Conservation (phyloP, 2,888 invertebrate genomes). For the Meta bourneti region DNA sequence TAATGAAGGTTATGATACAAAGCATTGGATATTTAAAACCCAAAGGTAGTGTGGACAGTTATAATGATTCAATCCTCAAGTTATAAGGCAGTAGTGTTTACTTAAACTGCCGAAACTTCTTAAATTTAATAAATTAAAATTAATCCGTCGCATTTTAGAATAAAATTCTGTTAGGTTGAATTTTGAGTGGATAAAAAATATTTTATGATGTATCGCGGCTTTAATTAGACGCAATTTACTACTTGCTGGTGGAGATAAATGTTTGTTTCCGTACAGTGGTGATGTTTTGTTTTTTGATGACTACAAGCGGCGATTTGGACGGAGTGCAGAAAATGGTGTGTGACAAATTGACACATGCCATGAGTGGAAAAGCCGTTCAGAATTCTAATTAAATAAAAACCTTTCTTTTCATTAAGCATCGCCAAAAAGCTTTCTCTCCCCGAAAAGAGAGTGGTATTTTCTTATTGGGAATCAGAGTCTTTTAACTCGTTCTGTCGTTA, state of each 20-base stretch:
- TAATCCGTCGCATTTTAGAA: too few relatives aligned
- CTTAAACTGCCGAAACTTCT: too few relatives aligned
- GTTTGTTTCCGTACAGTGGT: not conserved
- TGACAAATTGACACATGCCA: not conserved
- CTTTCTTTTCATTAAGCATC: constrained; percentile 1
- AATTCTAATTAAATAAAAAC: constrained; percentile 4
- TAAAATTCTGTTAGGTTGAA: not conserved
- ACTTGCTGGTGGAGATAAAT: not conserved
- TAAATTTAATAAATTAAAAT: too few relatives aligned
- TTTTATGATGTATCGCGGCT: not conserved
- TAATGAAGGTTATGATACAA: too few relatives aligned
- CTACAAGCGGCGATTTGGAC: not conserved
- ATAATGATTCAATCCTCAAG: too few relatives aligned
- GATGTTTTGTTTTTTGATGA: not conserved
- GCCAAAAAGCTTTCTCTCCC: not conserved
- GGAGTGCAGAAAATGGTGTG: not conserved
- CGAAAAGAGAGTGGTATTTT: constrained; percentile 13
- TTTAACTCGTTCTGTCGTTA: constrained; percentile 65
- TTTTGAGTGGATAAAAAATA: not conserved
- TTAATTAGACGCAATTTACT: not conserved
- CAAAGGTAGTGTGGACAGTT: too few relatives aligned
- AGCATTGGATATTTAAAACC: too few relatives aligned
- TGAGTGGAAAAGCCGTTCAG: constrained; percentile 1
- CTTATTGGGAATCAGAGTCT: constrained; percentile 44
- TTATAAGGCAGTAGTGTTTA: too few relatives aligned